phyloP scores from a whole-genome alignment of 2,797 vertebrate species.

The Pteropus rufus region DNA sequence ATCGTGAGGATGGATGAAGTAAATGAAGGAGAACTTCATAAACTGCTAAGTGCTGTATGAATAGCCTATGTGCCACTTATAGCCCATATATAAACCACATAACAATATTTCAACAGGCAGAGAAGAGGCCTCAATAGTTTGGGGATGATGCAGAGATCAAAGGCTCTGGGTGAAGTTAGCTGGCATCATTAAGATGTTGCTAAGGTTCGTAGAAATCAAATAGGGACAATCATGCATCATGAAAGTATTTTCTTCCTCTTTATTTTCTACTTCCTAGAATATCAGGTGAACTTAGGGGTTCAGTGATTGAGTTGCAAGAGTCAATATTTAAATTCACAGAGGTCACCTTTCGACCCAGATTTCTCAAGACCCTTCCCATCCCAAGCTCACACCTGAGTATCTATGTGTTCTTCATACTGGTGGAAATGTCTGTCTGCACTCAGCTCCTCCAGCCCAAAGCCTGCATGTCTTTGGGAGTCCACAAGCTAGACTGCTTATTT shows the following conservation, averaged over 20 bases:
- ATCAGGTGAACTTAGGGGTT: not conserved
- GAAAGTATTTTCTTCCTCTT: not conserved
- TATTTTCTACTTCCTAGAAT: not conserved
- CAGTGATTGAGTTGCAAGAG: not conserved
- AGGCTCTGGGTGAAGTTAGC: not conserved
- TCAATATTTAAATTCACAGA: not conserved
- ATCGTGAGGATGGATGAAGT: not conserved
- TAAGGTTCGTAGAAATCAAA: not conserved
- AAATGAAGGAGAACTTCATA: not conserved
- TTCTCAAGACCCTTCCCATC: not conserved
- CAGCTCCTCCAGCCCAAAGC: not conserved
- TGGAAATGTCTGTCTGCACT: not conserved
- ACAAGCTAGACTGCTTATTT: not conserved
- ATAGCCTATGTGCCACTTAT: not conserved
- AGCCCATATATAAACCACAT: not conserved
- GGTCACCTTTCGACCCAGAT: not conserved
- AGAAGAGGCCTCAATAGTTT: not conserved
- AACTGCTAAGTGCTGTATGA: not conserved
- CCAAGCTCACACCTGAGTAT: not conserved
- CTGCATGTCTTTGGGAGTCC: not conserved
- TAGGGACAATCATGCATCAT: not conserved
- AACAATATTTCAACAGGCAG: not conserved
- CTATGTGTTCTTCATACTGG: not conserved
- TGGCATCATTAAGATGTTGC: not conserved
- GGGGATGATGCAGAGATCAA: not conserved